Base-by-base conservation (phyloP, 2,888 invertebrate species). In the Halocaridina rubra region DNA sequence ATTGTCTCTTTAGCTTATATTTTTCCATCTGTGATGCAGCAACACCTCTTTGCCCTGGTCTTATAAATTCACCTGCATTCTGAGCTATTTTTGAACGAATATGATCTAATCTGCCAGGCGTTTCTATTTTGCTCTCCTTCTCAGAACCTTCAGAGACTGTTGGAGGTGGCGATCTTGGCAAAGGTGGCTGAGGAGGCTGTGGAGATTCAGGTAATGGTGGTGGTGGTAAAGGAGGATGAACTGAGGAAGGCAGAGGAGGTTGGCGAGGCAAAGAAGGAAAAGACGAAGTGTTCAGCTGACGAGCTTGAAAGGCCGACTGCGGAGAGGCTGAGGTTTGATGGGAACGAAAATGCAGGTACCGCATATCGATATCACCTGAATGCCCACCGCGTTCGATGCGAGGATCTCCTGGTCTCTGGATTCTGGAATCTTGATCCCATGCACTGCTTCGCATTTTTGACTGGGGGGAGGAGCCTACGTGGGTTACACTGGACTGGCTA, bases 31-130 rank as follows among this genome's bases (percentile, higher is more conserved):
- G 86, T 19, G 74, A 76, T 7, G 67, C 74, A 53, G 86, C 86
- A 16, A 86, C 86, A 27, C 86, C 86, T 53, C 74, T 76, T 33
- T 86, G 86, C 24, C 86, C 86, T 27, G 79, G 86, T 39, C 64
- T 81, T n/a, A 86, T 81, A 10, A 86, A 30, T 57, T 86, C 81
- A 30, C 61, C 46, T 29, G 72, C 74, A n/a, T 75, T 33, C 22
- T 81, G 81, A 57, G 86, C 86, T 30, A 86, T 75, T 74, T 81
- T 61, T 16, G 74, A 64, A 53, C 81, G 64, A 22, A 86, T 79
- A 29, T 33, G 33, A 32, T 82, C 81, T 19, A 85, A 72, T 33
- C 81, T 81, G 39, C 80, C 77, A 2, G 24, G 39, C 2, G 30
- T 13, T 30, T 71, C 46, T 53, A 57, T 82, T 27, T 67, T 46